Conservation (phyloP, 64 coral and sea anemone genomes). For the Montipora foliosa region DNA sequence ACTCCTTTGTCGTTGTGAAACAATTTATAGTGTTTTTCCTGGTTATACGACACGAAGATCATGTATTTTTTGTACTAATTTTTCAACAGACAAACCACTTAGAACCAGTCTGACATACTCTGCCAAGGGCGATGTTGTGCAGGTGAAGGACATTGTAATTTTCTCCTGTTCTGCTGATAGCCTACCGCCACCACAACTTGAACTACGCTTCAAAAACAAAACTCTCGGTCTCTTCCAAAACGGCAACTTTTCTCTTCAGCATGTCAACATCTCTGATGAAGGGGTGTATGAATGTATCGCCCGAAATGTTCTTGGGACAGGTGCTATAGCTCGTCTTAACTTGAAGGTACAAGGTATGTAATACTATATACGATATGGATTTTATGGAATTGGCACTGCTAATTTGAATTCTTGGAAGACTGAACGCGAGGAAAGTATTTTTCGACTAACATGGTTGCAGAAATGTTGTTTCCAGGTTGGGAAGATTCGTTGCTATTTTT, state of each 20-base stretch:
- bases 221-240: background rate
- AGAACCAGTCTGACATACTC: background rate
- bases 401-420: no score
- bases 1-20: no score
- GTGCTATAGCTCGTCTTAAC: background rate
- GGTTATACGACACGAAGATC: no score
- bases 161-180: constrained; percentile 22
- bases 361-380: background rate
- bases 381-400: no score
- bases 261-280: constrained; percentile 1
- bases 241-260: background rate
- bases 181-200: constrained; percentile 5
- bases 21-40: no score
- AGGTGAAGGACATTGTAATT: background rate
- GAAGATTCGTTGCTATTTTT: no score
- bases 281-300: constrained; percentile 19
- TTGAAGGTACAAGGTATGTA: background rate
- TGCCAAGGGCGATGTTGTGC: background rate
- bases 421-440: no score
- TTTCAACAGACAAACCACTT: constrained; percentile 12
- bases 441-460: no score
- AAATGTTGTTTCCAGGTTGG: no score
- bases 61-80: background rate
- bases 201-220: background rate
- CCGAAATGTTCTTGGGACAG: constrained; percentile 1